Percentiles rank a stretch among this genome's conserved stretches.
These are phyloP conservation scores for Valencia hispanica DNA, from an alignment of 2,797 vertebrate genomes.

Conservation along the genomic window DNA sequence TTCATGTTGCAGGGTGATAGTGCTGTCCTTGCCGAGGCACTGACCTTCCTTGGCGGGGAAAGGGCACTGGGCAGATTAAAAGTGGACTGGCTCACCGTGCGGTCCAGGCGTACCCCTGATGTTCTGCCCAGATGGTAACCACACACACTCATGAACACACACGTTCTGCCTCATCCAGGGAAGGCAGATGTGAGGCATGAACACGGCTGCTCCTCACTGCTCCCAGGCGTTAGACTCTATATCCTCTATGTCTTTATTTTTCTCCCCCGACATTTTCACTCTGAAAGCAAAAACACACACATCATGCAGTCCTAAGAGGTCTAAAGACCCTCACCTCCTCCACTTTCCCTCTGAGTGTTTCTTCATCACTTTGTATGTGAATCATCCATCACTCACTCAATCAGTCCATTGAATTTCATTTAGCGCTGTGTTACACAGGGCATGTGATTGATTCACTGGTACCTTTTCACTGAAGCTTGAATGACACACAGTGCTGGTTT, in stretches of 20 bases:
- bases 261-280: not conserved
- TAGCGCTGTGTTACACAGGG: constrained; percentile 80
- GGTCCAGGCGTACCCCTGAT: constrained; percentile 80
- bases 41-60: constrained; percentile 78
- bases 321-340: constrained; percentile 76
- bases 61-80: constrained; percentile 80
- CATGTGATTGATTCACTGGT: constrained; percentile 82
- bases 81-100: constrained; percentile 80
- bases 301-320: constrained; percentile 60
- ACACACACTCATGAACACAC: constrained; percentile 58
- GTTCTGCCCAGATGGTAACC: constrained; percentile 80
- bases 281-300: constrained; percentile 25
- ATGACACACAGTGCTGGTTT: constrained; percentile 78
- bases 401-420: constrained; percentile 84
- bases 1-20: constrained; percentile 75
- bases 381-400: constrained; percentile 83
- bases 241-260: constrained; percentile 43
- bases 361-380: constrained; percentile 77
- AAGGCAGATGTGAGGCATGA: constrained; percentile 74
- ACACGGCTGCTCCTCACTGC: constrained; percentile 64
- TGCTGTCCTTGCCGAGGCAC: constrained; percentile 77
- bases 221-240: constrained; percentile 56
- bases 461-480: constrained; percentile 82
- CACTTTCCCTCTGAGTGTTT: constrained; percentile 74
- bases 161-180: constrained; percentile 66